A percentile compares a stretch with the other conserved stretches of the same genome.
Conservation (phyloP, 2,113 vertebrate genomes). For the Asarcornis scutulata region DNA sequence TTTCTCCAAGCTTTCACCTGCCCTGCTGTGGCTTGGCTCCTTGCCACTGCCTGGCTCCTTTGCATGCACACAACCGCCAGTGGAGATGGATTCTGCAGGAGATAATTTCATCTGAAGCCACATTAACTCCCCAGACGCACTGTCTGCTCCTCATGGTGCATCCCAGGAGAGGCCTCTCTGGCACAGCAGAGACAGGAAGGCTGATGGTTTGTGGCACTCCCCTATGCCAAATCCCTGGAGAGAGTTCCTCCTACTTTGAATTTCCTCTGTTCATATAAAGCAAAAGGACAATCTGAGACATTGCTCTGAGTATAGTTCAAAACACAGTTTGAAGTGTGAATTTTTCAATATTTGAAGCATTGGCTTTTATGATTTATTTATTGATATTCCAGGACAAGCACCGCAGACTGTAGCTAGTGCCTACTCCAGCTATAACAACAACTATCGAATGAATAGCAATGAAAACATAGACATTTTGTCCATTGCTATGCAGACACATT, state of each 20-base stretch:
- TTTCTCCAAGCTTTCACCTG: neutral
- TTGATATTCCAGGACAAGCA: conserved; percentile 66
- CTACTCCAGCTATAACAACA: conserved; percentile 37
- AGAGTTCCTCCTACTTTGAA: conserved; percentile 60
- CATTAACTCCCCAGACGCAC: conserved; percentile 45
- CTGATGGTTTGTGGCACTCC: conserved; percentile 61
- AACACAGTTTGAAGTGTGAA: conserved; percentile 70
- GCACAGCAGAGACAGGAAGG: conserved; percentile 49
- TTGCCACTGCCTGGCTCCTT: neutral
- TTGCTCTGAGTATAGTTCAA: conserved; percentile 60
- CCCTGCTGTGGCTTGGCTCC: neutral
- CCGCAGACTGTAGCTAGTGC: neutral
- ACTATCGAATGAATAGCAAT: neutral
- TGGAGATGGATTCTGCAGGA: conserved; percentile 18
- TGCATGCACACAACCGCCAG: neutral
- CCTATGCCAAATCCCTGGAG: conserved; percentile 32
- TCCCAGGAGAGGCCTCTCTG: conserved; percentile 50
- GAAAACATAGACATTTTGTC: neutral
- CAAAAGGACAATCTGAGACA: conserved; percentile 64
- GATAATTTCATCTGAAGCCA: conserved; percentile 51
- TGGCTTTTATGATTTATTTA: conserved; percentile 74
- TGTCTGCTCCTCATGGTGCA: conserved; percentile 32
- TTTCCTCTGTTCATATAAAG: conserved; percentile 62
- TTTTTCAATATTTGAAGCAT: conserved; percentile 71
- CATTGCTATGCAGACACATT: conserved; percentile 24